These are phyloP conservation scores for Drosophila willistoni DNA, from an alignment of 1,140 invertebrate genomes.

Conservation along the genomic window DNA sequence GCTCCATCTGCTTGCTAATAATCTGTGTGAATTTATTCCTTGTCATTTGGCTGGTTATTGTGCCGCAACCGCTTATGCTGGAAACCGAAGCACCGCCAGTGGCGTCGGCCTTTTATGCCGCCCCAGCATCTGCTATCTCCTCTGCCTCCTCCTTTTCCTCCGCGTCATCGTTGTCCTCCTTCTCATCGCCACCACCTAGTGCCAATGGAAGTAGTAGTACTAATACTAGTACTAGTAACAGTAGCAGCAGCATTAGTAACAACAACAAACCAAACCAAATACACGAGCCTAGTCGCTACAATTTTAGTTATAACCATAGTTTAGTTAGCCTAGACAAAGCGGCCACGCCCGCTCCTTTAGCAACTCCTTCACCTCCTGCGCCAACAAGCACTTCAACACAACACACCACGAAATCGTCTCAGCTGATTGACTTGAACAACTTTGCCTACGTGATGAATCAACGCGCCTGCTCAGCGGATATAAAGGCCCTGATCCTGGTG, in stretches of 20 bases:
- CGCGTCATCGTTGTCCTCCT: not conserved
- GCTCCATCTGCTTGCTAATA: conserved; percentile 70
- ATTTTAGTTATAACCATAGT: conserved; percentile 56
- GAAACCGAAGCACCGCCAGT: conserved; percentile 31
- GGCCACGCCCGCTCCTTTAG: conserved; percentile 42
- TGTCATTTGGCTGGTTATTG: conserved; percentile 74
- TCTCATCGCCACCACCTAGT: conserved; percentile 37
- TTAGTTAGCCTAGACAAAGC: conserved; percentile 65
- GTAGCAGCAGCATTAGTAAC: too few species aligned
- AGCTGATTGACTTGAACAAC: conserved; percentile 85
- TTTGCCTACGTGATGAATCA: conserved; percentile 86
- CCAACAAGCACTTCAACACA: not conserved
- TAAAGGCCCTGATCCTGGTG: conserved; percentile 86
- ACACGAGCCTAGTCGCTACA: conserved; percentile 67
- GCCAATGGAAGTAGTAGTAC: conserved; percentile 37
- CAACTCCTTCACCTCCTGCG: conserved; percentile 29
- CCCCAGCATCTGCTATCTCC: conserved; percentile 3
- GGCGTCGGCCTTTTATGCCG: conserved; percentile 10
- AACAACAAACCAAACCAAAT: conserved; percentile 69
- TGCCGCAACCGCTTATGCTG: conserved; percentile 56
- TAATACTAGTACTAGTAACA: too few species aligned
- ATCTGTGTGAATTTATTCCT: conserved; percentile 73
- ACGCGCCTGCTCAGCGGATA: conserved; percentile 82
- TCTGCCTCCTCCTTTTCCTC: not conserved
- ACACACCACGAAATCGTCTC: conserved; percentile 73